Base-by-base conservation (phyloP, 2,113 vertebrate genomes). In the Poecile atricapillus region DNA sequence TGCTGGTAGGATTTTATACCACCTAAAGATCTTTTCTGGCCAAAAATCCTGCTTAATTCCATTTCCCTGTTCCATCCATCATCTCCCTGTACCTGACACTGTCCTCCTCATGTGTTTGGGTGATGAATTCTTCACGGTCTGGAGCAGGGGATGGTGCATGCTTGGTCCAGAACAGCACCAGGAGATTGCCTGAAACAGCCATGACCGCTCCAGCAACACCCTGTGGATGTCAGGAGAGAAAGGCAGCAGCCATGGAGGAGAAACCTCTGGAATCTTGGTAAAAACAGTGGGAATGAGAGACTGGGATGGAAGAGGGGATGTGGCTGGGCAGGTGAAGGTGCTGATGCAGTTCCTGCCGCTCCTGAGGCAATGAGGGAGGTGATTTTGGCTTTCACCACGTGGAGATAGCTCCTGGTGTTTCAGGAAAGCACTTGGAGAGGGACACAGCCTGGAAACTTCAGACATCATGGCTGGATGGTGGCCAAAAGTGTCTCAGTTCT, bases 91-190 rank as follows among this genome's bases (percentile, higher is more conserved):
- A 19, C 27, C 39, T 14, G 22, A 11, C 30, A 11, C 47, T 89
- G 49, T 10, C 24, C 17, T 56, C 70, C 37, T 84, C 7, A 0
- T 2, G 15, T 11, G 1, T 55, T 33, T 63, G 59, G 33, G 58
- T 50, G 83, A 60, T 37, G 27, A 83, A 85, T 15, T 25, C 83
- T 11, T 20, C 65, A 33, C 5, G 3, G 30, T 13, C 28, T 59
- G 70, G 67, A 76, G 67, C 31, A 43, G 35, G 15, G 23, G n/a
- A 18, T 52, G 75, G 35, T 68, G 47, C 7, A 49, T 2, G 19
- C 24, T 20, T 19, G 53, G 23, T 14, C 47, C 49, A 55, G 28
- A 53, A 4, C 15, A 73, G 0, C n/a, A 70, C 13, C 0, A 0
- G 39, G 53, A 68, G 18, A 3, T 8, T 25, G 10, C 27, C 69